Percentiles rank a stretch among this genome's conserved stretches.
Evolutionary conservation across 2,113 vertebrate genomes (phyloP).

Genomic region (Sander vitreus): DNA sequence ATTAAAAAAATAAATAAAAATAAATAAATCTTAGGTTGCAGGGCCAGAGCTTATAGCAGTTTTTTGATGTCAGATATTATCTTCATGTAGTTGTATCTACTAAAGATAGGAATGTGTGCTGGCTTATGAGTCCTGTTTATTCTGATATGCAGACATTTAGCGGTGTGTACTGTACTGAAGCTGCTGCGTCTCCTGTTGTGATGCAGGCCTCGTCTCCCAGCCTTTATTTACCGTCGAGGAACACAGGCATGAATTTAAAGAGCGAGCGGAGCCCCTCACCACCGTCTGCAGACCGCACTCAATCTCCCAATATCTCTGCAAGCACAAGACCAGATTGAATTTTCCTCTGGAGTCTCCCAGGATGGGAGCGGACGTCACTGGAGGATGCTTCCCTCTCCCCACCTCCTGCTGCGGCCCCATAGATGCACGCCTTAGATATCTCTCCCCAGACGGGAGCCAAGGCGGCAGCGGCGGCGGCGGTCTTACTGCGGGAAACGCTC

Average conservation of each 20-base stretch:
- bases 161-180: not conserved
- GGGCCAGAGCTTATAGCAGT: not conserved
- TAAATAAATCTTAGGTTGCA: not conserved
- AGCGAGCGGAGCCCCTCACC: slow-evolving; percentile 46
- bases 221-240: slow-evolving; percentile 52
- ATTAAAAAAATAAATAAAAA: not conserved
- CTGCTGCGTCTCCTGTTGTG: slow-evolving; percentile 38
- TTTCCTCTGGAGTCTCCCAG: slow-evolving; percentile 73
- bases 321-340: slow-evolving; percentile 79
- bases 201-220: slow-evolving; percentile 46
- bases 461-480: not conserved
- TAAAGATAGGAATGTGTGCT: slow-evolving; percentile 1
- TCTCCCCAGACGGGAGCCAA: slow-evolving; percentile 38
- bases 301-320: slow-evolving; percentile 76
- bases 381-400: slow-evolving; percentile 55
- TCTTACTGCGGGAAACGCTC: slow-evolving; percentile 25
- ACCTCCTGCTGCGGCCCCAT: slow-evolving; percentile 45
- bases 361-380: slow-evolving; percentile 62
- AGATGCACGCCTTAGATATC: slow-evolving; percentile 67
- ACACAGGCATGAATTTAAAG: slow-evolving; percentile 57
- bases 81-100: not conserved
- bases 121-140: slow-evolving; percentile 3
- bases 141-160: not conserved
- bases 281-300: slow-evolving; percentile 65
- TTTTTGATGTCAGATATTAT: not conserved